Conservation (phyloP, 2,113 vertebrate species). For the Nothoprocta pentlandii region DNA sequence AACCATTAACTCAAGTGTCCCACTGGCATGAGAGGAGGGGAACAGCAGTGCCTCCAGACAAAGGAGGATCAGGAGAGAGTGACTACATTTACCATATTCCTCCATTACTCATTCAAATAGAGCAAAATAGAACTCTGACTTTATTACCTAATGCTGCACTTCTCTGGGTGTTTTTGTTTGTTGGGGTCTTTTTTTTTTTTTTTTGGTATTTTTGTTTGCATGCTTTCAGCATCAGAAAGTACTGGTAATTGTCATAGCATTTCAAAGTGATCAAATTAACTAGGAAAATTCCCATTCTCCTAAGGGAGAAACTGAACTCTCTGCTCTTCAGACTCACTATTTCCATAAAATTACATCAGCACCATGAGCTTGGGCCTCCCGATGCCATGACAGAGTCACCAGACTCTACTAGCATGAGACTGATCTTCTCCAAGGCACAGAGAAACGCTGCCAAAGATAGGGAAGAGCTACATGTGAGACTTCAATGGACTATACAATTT, state of each 20-base stretch:
- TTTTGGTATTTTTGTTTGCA: background rate
- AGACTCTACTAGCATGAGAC: background rate
- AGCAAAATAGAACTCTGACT: too few relatives aligned
- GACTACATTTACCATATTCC: too few relatives aligned
- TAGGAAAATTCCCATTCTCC: background rate
- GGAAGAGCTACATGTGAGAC: background rate
- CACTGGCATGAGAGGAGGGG: accelerated
- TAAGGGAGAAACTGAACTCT: background rate
- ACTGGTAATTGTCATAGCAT: background rate
- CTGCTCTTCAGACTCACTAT: background rate
- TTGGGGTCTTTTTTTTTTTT: background rate
- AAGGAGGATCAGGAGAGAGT: too few relatives aligned
- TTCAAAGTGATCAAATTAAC: background rate
- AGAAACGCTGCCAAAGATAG: background rate
- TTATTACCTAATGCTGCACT: background rate
- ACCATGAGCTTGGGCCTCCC: background rate
- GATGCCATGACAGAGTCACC: background rate
- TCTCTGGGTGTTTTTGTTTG: too few relatives aligned
- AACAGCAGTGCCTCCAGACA: background rate
- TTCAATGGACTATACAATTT: background rate
- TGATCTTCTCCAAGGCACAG: background rate
- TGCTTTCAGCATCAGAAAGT: background rate
- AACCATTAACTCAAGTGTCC: background rate
- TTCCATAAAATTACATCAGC: background rate
- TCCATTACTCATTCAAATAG: too few relatives aligned